A percentile compares a stretch with the other conserved stretches of the same genome.
These are phyloP conservation scores for Brachystomella parvula DNA, from an alignment of 1,140 invertebrate species.

Conservation along the genomic window DNA sequence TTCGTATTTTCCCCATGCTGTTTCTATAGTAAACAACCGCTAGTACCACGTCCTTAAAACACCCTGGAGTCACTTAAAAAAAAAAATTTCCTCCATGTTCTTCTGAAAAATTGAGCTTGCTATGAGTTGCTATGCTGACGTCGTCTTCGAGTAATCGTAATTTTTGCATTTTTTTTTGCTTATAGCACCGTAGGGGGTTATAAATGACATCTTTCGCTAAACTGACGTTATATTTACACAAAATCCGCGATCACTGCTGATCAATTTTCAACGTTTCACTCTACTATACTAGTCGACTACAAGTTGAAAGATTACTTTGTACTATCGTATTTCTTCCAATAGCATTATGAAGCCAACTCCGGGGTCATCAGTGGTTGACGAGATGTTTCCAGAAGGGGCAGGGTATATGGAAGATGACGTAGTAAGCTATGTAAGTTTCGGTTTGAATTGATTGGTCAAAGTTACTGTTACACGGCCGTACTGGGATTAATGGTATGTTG, in stretches of 20 bases:
- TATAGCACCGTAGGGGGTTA: no score
- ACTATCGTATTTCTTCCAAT: neutral
- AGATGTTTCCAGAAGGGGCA: conserved; percentile 11
- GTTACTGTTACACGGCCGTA: no score
- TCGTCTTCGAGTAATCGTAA: neutral
- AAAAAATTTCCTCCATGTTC: no score
- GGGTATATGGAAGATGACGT: conserved; percentile 8
- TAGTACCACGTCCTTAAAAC: no score
- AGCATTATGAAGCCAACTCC: conserved; percentile 1
- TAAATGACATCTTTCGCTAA: no score
- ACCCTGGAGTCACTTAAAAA: no score
- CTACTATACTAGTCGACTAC: neutral
- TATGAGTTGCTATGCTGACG: no score
- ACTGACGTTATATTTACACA: neutral
- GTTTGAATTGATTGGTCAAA: no score
- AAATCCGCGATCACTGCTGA: neutral
- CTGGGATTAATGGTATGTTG: neutral
- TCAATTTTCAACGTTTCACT: neutral
- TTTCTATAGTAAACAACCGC: no score
- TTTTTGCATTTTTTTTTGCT: conserved; percentile 5
- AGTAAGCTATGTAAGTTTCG: no score
- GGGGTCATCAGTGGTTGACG: conserved; percentile 1
- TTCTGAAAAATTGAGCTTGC: no score
- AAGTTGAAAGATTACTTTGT: neutral
- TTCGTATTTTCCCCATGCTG: no score